Evolutionary conservation across 2,113 vertebrate species (phyloP).

Genomic region (Tursiops truncatus): DNA sequence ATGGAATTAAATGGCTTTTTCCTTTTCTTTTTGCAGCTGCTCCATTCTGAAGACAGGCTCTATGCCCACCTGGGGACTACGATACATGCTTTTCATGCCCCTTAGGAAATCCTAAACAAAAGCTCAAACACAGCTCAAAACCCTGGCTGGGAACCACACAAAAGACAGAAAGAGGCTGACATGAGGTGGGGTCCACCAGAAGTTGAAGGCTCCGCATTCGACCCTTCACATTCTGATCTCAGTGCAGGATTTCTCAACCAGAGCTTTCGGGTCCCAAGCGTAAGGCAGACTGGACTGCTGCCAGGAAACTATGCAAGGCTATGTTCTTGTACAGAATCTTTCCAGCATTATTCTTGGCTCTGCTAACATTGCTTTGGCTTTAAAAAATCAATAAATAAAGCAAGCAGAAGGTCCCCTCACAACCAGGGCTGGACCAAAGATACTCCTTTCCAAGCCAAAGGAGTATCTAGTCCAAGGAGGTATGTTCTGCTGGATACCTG

Average conservation of each 20-base stretch:
- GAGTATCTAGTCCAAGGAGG: slow-evolving; percentile 68
- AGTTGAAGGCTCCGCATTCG: background rate
- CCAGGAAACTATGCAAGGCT: slow-evolving; percentile 23
- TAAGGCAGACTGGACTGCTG: slow-evolving; percentile 18
- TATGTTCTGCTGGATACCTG: slow-evolving; percentile 71
- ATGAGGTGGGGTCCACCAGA: background rate
- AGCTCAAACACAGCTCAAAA: slow-evolving; percentile 49
- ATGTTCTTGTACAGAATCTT: slow-evolving; percentile 37
- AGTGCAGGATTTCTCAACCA: background rate
- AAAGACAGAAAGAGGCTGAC: background rate
- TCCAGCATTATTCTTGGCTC: slow-evolving; percentile 71
- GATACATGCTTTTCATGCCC: slow-evolving; percentile 9
- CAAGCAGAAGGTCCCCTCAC: slow-evolving; percentile 68
- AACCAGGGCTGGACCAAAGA: slow-evolving; percentile 64
- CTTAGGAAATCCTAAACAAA: slow-evolving; percentile 47
- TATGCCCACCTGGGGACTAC: background rate
- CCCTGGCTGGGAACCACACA: slow-evolving; percentile 7
- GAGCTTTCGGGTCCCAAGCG: background rate
- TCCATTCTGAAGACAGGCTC: background rate
- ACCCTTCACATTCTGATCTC: background rate
- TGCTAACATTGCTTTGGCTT: slow-evolving; percentile 58
- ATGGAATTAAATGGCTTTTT: background rate
- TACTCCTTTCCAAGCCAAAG: slow-evolving; percentile 63
- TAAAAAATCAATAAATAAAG: slow-evolving; percentile 70
- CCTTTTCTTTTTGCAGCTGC: background rate